phyloP scores from a whole-genome alignment of 1,140 invertebrate genomes.

The Mamestra configurata region DNA sequence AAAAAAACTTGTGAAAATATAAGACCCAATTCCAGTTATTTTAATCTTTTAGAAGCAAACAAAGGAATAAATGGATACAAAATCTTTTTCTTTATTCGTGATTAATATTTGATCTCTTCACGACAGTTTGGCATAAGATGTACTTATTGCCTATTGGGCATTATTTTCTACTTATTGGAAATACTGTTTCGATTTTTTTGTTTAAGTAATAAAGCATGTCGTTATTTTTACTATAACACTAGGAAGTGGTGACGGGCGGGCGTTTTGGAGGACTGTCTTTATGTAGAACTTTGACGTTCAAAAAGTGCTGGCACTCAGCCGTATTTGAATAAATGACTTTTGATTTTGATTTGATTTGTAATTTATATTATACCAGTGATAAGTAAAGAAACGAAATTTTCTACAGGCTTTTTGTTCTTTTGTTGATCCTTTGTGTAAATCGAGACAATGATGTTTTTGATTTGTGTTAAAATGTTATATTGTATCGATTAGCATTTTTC shows the following conservation, averaged over 20 bases:
- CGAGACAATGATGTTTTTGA: not conserved
- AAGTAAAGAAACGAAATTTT: not conserved
- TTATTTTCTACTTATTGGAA: not conserved
- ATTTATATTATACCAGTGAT: not conserved
- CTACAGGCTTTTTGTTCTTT: not conserved
- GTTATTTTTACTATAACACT: not conserved
- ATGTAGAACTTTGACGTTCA: too few relatives aligned
- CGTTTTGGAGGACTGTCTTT: too few relatives aligned
- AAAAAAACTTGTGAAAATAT: not conserved
- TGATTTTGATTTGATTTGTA: too few relatives aligned
- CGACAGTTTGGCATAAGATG: not conserved
- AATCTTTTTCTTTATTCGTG: not conserved
- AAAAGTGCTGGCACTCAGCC: too few relatives aligned
- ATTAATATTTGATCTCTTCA: constrained; percentile 9
- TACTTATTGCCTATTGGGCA: not conserved
- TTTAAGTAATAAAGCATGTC: not conserved
- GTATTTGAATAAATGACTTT: too few relatives aligned
- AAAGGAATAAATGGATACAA: not conserved
- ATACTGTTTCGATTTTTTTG: not conserved
- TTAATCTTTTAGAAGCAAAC: not conserved
- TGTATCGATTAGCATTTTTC: too few relatives aligned
- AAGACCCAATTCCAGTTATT: not conserved
- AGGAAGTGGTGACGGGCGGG: too few relatives aligned
- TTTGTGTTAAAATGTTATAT: too few relatives aligned
- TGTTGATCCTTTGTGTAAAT: not conserved